Evolutionary conservation across 2,888 invertebrate genomes (phyloP), one percentile per base, ranked within the genome.

Genomic region (Cryptophagus acutangulus): DNA sequence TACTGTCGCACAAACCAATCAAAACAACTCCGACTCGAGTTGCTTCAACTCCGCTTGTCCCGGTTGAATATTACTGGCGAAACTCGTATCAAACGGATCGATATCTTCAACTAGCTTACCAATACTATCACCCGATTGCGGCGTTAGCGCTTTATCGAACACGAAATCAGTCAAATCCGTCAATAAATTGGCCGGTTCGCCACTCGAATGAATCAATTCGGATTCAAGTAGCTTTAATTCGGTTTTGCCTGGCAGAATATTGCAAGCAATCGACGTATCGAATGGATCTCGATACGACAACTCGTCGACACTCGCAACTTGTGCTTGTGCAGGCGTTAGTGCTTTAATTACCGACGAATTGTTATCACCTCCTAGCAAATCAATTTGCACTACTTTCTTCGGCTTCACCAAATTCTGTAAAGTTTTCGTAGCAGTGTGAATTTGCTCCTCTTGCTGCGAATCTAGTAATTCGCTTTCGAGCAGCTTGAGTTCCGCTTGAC

Each of bases 61-160:
- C 0, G 87, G 87, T 47, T 78, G 79, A 29, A 88, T 73, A 58
- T 82, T 78, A 34, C 74, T 74, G 0, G 85, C 87, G 55, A 86
- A 84, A 2, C 87, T 87, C 0, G 89, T 89, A 61, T 90, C 89
- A 58, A 90, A 90, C 0, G 89, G 89, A 73, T 90, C 89, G 18
- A 76, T 65, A 50, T 81, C 71, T 9, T 61, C 74, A 38, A 75
- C 73, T 64, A 55, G 52, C 17, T 49, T 73, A 59, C 50, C 72
- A 13, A 43, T 39, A 70, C 41, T 71, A 8, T 62, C 54, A 18
- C 51, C 56, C 5, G 54, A 48, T 10, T 59, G 40, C 1, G 72
- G 72, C 16, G 69, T 67, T 34, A 73, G 54, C 2, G 71, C 69
- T 51, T 71, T 70, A 8, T 55, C 62, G 17, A 60, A 54, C 17